A percentile compares a stretch with the other conserved stretches of the same genome.
Conservation (phyloP, 2,888 invertebrate species). For the Polyommatus icarus region DNA sequence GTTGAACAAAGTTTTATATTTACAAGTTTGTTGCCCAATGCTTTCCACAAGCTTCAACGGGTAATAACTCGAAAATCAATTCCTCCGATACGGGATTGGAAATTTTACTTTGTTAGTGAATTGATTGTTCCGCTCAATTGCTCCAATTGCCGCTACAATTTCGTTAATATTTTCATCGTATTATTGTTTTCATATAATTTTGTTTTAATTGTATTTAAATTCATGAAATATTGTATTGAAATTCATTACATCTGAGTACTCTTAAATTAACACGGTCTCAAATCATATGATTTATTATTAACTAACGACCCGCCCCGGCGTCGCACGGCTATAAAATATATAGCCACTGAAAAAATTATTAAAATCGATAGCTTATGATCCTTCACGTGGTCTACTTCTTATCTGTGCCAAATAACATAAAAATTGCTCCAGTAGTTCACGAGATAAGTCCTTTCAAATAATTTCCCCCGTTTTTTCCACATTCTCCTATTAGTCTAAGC, state of each 20-base stretch:
- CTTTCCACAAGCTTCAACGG: neutral
- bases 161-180: neutral
- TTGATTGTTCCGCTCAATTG: conserved; percentile 20
- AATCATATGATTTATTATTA: neutral
- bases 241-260: neutral
- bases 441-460: too few species aligned
- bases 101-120: conserved; percentile 30
- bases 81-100: conserved; percentile 23
- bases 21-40: conserved; percentile 5
- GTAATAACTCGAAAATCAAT: conserved; percentile 12
- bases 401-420: too few species aligned
- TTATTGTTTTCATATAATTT: neutral
- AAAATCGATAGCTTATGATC: too few species aligned
- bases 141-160: neutral
- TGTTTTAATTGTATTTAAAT: neutral
- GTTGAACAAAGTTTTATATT: neutral
- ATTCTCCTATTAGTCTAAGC: too few species aligned
- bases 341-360: too few species aligned
- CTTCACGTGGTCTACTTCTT: too few species aligned
- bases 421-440: too few species aligned
- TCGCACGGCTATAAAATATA: too few species aligned
- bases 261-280: neutral
- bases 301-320: too few species aligned
- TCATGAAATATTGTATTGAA: neutral
- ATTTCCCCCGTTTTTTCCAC: too few species aligned